phyloP scores from a whole-genome alignment of 2,113 vertebrate genomes.

The Hypocryptadius cinnamomeus region DNA sequence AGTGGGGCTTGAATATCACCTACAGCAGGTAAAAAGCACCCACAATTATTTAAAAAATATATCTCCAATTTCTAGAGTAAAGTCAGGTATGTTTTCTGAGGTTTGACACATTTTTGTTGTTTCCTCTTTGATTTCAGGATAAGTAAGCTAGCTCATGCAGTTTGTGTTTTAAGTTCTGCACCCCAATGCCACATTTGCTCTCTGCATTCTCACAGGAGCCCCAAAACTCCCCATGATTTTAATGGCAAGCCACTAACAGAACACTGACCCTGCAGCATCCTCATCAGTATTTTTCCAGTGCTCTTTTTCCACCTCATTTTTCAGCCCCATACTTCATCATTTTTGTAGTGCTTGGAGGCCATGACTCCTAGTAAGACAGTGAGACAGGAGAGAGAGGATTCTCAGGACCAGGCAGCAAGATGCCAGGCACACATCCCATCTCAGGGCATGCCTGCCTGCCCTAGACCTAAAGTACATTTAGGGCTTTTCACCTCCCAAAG shows the following conservation, averaged over 20 bases:
- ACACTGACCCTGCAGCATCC: neutral
- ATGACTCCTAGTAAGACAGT: neutral
- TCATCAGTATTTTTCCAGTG: neutral
- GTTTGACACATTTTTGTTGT: neutral
- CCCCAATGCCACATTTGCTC: neutral
- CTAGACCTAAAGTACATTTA: neutral
- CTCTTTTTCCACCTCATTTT: neutral
- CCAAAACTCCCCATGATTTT: neutral
- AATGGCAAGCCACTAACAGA: neutral
- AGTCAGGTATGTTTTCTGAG: neutral
- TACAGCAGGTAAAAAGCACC: neutral
- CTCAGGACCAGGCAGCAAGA: neutral
- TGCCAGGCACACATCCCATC: neutral
- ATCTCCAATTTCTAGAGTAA: neutral
- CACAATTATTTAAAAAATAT: neutral
- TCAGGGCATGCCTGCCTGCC: neutral
- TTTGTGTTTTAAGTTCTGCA: neutral
- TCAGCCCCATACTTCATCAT: neutral
- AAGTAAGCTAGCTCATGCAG: fast-evolving
- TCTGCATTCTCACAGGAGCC: neutral
- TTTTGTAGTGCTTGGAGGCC: neutral
- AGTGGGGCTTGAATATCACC: neutral
- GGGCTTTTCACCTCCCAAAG: neutral
- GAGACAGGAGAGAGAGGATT: neutral
- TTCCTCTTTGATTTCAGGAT: neutral